These are phyloP conservation scores for Leptopilina myrica DNA, from an alignment of 2,888 invertebrate genomes.

Conservation along the genomic window DNA sequence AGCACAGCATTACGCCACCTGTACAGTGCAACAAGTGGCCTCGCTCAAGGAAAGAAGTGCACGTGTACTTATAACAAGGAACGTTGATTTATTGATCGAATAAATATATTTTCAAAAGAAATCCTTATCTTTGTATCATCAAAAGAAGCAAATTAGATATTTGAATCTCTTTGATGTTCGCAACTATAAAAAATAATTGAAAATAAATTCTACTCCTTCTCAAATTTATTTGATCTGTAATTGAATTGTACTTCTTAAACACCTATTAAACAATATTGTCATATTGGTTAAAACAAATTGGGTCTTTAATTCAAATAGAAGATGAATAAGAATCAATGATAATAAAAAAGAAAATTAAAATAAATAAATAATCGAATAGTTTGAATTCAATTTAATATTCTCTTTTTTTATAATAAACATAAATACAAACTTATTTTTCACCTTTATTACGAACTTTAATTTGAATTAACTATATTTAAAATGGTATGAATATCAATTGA, in stretches of 20 bases:
- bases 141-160: conserved; percentile 16
- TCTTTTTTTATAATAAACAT: too few species aligned
- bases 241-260: neutral
- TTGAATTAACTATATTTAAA: too few species aligned
- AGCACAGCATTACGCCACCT: conserved; percentile 20
- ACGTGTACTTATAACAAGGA: conserved; percentile 32
- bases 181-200: neutral
- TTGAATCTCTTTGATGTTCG: neutral
- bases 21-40: conserved; percentile 27
- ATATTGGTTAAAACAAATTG: neutral
- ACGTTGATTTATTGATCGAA: conserved; percentile 37
- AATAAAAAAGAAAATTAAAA: too few species aligned
- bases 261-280: neutral
- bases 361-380: too few species aligned
- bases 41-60: conserved; percentile 36
- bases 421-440: too few species aligned
- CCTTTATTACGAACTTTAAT: too few species aligned
- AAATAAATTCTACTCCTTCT: neutral
- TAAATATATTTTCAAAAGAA: conserved; percentile 28
- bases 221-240: neutral
- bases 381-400: too few species aligned
- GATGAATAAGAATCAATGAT: too few species aligned
- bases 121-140: conserved; percentile 6
- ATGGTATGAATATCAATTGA: neutral
- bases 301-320: neutral